phyloP scores from a whole-genome alignment of 2,888 invertebrate species.

The Heliconius ethilla region DNA sequence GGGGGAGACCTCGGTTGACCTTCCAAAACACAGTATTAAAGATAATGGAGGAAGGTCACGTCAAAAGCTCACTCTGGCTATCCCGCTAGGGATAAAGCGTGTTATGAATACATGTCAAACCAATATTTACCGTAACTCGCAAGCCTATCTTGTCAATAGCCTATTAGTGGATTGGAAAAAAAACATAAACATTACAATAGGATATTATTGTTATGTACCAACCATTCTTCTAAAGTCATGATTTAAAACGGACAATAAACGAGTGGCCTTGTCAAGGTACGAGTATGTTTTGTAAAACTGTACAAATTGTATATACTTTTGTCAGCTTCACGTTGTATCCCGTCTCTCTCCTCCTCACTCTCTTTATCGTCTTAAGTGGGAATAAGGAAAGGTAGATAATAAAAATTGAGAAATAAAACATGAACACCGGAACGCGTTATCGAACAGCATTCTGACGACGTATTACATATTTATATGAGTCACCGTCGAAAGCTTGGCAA shows the following conservation, averaged over 20 bases:
- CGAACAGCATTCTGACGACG: conserved; percentile 71
- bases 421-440: conserved; percentile 52
- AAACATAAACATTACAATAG: conserved; percentile 49
- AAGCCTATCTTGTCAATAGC: conserved; percentile 15
- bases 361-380: too few species aligned
- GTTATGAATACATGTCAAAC: neutral
- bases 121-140: neutral
- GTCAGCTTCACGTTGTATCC: too few species aligned
- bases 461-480: conserved; percentile 62
- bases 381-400: conserved; percentile 6
- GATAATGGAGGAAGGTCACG: too few species aligned
- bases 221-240: conserved; percentile 18
- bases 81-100: too few species aligned
- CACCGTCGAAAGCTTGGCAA: conserved; percentile 71
- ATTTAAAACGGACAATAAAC: conserved; percentile 23
- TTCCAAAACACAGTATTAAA: too few species aligned
- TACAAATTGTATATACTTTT: neutral
- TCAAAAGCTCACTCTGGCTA: too few species aligned
- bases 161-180: conserved; percentile 24
- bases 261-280: conserved; percentile 22
- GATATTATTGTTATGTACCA: conserved; percentile 40
- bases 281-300: neutral
- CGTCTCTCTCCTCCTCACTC: too few species aligned
- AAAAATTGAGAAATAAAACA: conserved; percentile 41
- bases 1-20: too few species aligned